A percentile compares a stretch with the other conserved stretches of the same genome.
These are phyloP conservation scores for Drosophila percnosoma DNA, from an alignment of 2,888 invertebrate species.

Conservation along the genomic window DNA sequence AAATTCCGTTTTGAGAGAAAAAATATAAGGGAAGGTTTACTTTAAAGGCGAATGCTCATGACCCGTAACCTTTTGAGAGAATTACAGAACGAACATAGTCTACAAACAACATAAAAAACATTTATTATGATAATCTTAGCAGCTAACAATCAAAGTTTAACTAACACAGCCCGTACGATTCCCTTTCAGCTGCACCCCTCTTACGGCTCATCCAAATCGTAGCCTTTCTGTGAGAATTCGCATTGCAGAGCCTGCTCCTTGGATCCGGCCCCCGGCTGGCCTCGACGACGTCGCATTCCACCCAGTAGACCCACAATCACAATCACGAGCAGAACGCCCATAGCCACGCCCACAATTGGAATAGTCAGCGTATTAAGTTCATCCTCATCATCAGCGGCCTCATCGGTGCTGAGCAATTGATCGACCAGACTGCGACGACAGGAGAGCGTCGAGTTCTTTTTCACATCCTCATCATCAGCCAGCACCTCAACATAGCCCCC, in stretches of 20 bases:
- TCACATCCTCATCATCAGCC: not conserved
- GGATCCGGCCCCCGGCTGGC: conserved; percentile 4
- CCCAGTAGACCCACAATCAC: conserved; percentile 47
- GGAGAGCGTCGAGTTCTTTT: conserved; percentile 11
- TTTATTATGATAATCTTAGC: conserved; percentile 48
- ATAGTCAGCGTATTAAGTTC: conserved; percentile 61
- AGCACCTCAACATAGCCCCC: conserved; percentile 50
- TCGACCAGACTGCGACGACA: conserved; percentile 56
- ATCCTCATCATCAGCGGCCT: conserved; percentile 61
- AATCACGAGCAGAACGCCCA: conserved; percentile 50
- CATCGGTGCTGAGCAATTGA: conserved; percentile 55
- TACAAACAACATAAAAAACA: conserved; percentile 30
- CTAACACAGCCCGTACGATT: conserved; percentile 61
- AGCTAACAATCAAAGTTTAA: conserved; percentile 47
- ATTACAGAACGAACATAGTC: not conserved
- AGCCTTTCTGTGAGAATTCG: conserved; percentile 60
- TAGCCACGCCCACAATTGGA: conserved; percentile 64
- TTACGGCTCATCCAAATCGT: conserved; percentile 69
- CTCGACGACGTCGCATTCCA: conserved; percentile 27
- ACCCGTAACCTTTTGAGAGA: not conserved
- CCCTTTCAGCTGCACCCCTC: not conserved
- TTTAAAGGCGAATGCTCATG: not conserved
- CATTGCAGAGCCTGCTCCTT: conserved; percentile 55
- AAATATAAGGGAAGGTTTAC: not conserved
- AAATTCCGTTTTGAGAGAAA: not conserved